Evolutionary conservation across 2,888 invertebrate genomes (phyloP), one percentile per base, ranked within the genome.

Genomic region (Luperina testacea): DNA sequence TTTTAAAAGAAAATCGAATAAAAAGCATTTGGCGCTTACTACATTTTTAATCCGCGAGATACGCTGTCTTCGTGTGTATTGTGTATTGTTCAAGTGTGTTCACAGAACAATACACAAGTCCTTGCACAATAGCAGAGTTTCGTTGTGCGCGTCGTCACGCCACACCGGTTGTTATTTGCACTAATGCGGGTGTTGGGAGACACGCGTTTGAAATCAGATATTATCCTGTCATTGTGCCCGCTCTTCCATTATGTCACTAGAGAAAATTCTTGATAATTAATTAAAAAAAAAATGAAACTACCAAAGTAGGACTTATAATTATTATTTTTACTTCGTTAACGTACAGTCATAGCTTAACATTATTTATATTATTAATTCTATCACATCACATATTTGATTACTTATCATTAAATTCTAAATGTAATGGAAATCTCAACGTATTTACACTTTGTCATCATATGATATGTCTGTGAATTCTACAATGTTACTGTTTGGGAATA

Each of bases 381-480:
- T 91, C 89, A 92, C 90, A 91, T 92, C 87, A 90, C 87, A 89
- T 85, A 72, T 77, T 86, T 87, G 67, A 85, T 82, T 78, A 83
- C 53, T 85, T 79, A 77, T 83, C 72, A 76, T 85, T 85, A 82
- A 86, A 80, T 88, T 42, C 75, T 85, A 73, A 89, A 88, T 89
- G 80, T 88, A 90, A 88, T 86, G 81, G 77, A 84, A 83, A 85
- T 80, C 76, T 78, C 59, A 85, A 82, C 79, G 61, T 90, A 91
- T 93, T 94, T 93, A 96, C 90, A 97, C 95, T 93, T 95, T 96
- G 88, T 96, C 95, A 87, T 96, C 96, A 86, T 94, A 94, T 74
- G 94, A 90, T 89, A 95, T 92, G 92, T 96, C 96, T 85, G 95
- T 96, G 82, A 96, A 96, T 88, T 97, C 96, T 61, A 97, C 96